Conservation (phyloP, 2,113 vertebrate genomes). For the Marcusenius ussheri region DNA sequence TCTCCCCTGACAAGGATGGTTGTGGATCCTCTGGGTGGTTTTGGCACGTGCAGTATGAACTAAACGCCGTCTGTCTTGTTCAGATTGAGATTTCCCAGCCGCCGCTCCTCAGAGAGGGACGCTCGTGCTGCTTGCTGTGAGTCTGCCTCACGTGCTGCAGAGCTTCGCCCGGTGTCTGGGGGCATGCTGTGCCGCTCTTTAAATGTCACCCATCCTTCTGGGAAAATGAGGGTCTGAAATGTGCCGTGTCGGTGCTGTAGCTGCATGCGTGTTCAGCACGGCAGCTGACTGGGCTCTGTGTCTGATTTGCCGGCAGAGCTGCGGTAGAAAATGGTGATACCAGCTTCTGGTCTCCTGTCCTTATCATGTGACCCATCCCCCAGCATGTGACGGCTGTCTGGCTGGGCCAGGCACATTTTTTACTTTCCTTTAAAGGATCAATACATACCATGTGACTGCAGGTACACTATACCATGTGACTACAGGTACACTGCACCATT, state of each 20-base stretch:
- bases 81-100: neutral
- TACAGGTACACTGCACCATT: neutral
- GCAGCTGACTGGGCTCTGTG: neutral
- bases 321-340: neutral
- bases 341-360: neutral
- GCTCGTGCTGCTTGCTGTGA: neutral
- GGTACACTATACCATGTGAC: neutral
- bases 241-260: slow-evolving; percentile 30
- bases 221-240: slow-evolving; percentile 36
- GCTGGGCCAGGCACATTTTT: neutral
- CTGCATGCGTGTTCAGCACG: neutral
- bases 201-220: slow-evolving; percentile 52
- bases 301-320: neutral
- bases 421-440: neutral
- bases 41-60: neutral
- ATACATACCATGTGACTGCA: neutral
- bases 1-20: neutral
- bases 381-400: neutral
- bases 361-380: neutral
- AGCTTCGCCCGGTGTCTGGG: slow-evolving; percentile 19
- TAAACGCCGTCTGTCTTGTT: neutral
- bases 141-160: neutral
- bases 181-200: slow-evolving; percentile 39
- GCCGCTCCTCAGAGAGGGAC: neutral
- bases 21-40: neutral